Evolutionary conservation across 2,888 invertebrate genomes (phyloP).

Genomic region (Balanococcus diminutus): DNA sequence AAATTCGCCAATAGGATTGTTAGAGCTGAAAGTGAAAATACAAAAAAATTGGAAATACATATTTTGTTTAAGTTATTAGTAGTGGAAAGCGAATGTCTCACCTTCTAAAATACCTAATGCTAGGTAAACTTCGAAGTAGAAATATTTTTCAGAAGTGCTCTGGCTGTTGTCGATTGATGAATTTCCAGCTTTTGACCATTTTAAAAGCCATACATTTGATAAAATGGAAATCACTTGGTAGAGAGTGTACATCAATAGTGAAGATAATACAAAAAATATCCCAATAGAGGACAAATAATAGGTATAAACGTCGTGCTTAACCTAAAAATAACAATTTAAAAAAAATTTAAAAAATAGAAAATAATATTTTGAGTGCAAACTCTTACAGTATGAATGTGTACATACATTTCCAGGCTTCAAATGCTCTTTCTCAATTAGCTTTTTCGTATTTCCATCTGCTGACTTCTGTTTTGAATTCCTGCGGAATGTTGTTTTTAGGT

Average conservation of each 20-base stretch:
- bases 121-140: not conserved
- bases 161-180: not conserved
- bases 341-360: not conserved
- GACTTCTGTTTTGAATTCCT: not conserved
- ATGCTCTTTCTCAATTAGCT: not conserved
- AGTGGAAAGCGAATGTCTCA: not conserved
- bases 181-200: not conserved
- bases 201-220: conserved; percentile 1
- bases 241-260: not conserved
- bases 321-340: not conserved
- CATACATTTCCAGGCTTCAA: not conserved
- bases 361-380: not conserved
- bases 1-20: not conserved
- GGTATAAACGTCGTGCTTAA: not conserved
- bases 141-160: not conserved
- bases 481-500: not conserved
- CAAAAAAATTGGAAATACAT: too few species aligned
- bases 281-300: not conserved
- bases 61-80: too few species aligned
- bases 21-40: not conserved
- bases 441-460: not conserved
- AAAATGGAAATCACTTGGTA: not conserved
- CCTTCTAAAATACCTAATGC: not conserved
- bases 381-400: not conserved
- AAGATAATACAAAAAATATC: not conserved